Base-by-base conservation (phyloP, 1,140 invertebrate genomes). In the Cyclina sinensis region DNA sequence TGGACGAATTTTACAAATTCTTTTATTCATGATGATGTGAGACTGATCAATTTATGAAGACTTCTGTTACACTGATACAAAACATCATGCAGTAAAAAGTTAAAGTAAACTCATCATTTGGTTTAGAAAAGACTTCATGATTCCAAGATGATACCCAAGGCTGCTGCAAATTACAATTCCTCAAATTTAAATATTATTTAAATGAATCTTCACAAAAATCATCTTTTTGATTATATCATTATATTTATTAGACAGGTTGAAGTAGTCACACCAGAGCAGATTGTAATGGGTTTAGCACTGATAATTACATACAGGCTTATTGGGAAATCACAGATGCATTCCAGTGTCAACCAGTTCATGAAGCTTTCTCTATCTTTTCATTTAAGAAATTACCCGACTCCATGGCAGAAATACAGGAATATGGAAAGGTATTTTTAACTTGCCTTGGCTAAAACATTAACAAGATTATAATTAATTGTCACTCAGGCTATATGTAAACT, bases 241-340 rank as follows among this genome's bases (percentile, higher is more conserved):
- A 65, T 9, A 24, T 11, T 65, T 65, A 11, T 24, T 9, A 65
- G 59, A 32, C 9, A n/a, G 7, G 9, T 30, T 9, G 30, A 11
- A 32, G 14, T 74, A 30, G 16, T 46, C 7, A 74, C 70, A 9
- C n/a, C 16, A 24, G 12, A 14, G 43, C 37, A 79, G 46, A 46
- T 48, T 5, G 74, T 79, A 4, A 24, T 11, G 46, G 30, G 14
- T 7, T 9, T 79, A 4, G 46, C 74, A 11, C 43, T 48, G 39
- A 35, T 21, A 11, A 24, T 79, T 21, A 48, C 43, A 7, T 79
- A 79, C 24, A 24, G 5, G 27, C 74, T 79, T 21, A 79, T 79
- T 4, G 27, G 21, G 74, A 79, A 43, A 79, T 79, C 16, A 51
- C 7, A 11, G 37, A 51, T 46, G 74, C 74, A n/a, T 79, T 79